Conservation (phyloP, 2,113 vertebrate species). For the Oncorhynchus kisutch region DNA sequence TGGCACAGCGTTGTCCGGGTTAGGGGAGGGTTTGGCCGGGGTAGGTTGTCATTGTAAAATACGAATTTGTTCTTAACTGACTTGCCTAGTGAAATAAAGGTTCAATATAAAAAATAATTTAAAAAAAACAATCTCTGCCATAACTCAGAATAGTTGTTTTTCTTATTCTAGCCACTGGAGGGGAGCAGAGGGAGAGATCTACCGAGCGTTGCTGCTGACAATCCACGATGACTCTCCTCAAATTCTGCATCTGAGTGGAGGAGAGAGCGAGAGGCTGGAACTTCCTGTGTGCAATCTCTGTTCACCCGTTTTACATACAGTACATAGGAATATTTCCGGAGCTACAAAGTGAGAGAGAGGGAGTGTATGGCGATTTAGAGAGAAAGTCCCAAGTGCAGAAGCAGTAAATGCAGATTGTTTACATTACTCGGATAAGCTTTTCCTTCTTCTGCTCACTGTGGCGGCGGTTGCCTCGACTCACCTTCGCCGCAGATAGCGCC, state of each 20-base stretch:
- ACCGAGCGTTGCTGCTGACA: slow-evolving; percentile 5
- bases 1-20: no score
- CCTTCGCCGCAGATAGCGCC: slow-evolving; percentile 54
- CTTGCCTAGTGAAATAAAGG: no score
- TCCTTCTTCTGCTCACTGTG: slow-evolving; percentile 28
- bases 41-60: no score
- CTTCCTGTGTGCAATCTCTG: slow-evolving; percentile 69
- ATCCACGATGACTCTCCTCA: slow-evolving; percentile 30
- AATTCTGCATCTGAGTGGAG: slow-evolving; percentile 48
- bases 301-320: not conserved
- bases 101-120: no score
- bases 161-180: slow-evolving; percentile 22
- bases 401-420: slow-evolving; percentile 66
- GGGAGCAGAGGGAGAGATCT: slow-evolving; percentile 50
- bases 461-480: slow-evolving; percentile 43
- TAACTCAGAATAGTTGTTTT: no score
- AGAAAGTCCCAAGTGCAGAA: slow-evolving; percentile 19
- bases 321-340: slow-evolving; percentile 35
- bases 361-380: slow-evolving; percentile 14
- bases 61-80: no score
- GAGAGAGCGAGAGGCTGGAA: slow-evolving; percentile 43
- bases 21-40: no score
- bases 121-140: no score
- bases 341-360: slow-evolving; percentile 26
- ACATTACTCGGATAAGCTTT: slow-evolving; percentile 37